These are phyloP conservation scores for Caenorhabditis inopinata DNA, from an alignment of 1,140 invertebrate species.

Conservation along the genomic window DNA sequence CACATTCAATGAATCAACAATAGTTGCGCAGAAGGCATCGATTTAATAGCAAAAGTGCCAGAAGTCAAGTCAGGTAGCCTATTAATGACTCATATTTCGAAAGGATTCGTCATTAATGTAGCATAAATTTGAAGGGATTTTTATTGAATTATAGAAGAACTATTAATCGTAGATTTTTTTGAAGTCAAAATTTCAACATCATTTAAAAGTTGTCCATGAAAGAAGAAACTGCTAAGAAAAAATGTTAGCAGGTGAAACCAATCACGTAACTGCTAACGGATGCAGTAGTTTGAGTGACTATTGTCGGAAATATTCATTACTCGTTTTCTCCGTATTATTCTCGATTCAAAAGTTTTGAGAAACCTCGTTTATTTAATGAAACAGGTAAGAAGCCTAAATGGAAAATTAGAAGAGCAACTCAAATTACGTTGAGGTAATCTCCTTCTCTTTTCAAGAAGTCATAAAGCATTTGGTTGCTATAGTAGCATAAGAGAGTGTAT, in stretches of 20 bases:
- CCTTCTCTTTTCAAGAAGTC: neutral
- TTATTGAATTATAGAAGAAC: no score
- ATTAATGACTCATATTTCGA: neutral
- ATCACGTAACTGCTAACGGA: no score
- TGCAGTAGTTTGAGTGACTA: no score
- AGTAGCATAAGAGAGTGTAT: neutral
- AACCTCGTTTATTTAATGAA: neutral
- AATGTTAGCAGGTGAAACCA: no score
- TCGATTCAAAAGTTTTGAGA: no score
- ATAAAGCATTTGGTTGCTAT: constrained; percentile 10
- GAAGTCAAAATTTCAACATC: no score
- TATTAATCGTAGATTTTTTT: no score
- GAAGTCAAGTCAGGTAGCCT: no score
- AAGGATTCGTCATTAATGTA: no score
- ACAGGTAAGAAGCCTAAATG: neutral
- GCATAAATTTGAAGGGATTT: no score
- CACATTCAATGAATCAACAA: constrained; percentile 29
- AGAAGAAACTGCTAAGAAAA: neutral
- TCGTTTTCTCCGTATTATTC: no score
- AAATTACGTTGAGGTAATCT: constrained; percentile 26
- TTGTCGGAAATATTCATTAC: no score
- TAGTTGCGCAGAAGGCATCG: constrained; percentile 7
- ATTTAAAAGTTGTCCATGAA: neutral
- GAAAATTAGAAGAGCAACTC: neutral
- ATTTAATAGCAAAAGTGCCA: neutral